phyloP scores from a whole-genome alignment of 1,140 invertebrate genomes.

The Pollicipes pollicipes region DNA sequence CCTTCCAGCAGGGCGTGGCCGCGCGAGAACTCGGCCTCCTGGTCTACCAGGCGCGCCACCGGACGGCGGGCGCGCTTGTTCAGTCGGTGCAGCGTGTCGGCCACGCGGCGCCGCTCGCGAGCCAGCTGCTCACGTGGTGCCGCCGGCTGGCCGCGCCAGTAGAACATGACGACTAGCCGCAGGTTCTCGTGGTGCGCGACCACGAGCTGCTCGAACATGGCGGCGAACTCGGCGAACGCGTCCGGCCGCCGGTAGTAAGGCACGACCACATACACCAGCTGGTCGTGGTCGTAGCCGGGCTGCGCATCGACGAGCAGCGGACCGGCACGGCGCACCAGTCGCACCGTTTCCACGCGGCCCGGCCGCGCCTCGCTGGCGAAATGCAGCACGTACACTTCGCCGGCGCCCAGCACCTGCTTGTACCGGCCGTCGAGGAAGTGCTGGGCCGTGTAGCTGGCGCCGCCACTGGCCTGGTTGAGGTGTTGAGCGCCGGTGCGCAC shows the following conservation, averaged over 20 bases:
- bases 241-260: neutral
- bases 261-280: neutral
- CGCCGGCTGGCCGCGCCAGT: neutral
- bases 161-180: neutral
- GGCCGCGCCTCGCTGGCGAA: neutral
- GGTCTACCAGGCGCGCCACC: neutral
- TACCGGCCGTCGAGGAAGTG: neutral
- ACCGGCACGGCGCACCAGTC: neutral
- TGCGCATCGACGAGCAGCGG: neutral
- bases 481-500: neutral
- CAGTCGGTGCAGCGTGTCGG: neutral
- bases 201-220: neutral
- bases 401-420: neutral
- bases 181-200: neutral
- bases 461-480: neutral
- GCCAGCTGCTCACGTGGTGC: neutral
- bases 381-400: neutral
- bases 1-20: neutral
- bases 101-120: neutral
- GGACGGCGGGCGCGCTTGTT: neutral
- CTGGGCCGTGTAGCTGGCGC: neutral
- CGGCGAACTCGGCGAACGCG: neutral
- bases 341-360: neutral
- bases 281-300: too few species aligned
- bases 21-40: constrained; percentile 21